Conservation (phyloP, 1,140 invertebrate species). For the Bombus superbus region DNA sequence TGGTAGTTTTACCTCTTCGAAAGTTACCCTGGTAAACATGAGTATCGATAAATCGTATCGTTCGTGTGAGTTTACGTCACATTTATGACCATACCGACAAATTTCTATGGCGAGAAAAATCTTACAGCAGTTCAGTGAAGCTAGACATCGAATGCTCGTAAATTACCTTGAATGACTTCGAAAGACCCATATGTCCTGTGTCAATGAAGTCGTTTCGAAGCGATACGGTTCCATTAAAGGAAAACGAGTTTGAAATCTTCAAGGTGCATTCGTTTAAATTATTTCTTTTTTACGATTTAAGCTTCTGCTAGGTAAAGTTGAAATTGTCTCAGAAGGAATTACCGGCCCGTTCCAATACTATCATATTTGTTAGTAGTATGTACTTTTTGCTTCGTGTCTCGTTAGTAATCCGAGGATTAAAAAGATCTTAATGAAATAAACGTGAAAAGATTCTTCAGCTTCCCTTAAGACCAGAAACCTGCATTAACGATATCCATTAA, state of each 20-base stretch:
- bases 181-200: neutral
- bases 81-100: conserved; percentile 1
- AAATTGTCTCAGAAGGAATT: too few species aligned
- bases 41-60: neutral
- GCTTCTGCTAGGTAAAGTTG: too few species aligned
- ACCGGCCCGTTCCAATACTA: too few species aligned
- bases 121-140: neutral
- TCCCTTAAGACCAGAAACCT: too few species aligned
- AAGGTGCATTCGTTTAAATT: neutral
- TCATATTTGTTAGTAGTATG: too few species aligned
- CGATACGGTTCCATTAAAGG: neutral
- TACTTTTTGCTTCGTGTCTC: too few species aligned
- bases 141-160: neutral
- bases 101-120: neutral
- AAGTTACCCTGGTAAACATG: neutral
- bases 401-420: too few species aligned
- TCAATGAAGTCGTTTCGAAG: neutral
- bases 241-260: neutral
- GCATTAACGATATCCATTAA: neutral
- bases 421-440: too few species aligned
- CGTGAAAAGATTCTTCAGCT: too few species aligned
- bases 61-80: neutral
- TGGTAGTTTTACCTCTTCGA: neutral
- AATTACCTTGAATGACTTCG: neutral
- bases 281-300: too few species aligned